These are phyloP conservation scores for Gavia stellata DNA, from an alignment of 2,113 vertebrate species.

Conservation along the genomic window DNA sequence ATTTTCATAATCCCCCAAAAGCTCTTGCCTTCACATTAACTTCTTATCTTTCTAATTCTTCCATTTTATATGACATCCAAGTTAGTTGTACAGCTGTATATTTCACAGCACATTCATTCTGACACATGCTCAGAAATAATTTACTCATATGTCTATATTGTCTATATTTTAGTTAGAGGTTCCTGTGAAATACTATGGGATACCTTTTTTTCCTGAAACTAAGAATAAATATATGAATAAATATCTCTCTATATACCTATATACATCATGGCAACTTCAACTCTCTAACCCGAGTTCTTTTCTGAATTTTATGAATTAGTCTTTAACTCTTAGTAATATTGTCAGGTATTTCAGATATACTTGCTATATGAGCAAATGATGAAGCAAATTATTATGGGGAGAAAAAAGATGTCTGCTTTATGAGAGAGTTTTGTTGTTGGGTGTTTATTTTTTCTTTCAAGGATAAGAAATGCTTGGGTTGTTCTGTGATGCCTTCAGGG, in stretches of 20 bases:
- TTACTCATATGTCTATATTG: neutral
- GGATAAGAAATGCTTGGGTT: neutral
- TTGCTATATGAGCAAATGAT: neutral
- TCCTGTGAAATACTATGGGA: neutral
- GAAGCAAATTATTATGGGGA: neutral
- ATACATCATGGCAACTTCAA: neutral
- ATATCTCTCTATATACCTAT: too few relatives aligned
- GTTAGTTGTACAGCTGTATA: neutral
- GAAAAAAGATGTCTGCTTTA: neutral
- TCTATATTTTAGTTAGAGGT: neutral
- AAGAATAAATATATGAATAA: neutral
- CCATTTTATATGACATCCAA: neutral
- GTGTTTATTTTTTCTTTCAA: neutral
- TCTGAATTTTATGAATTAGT: neutral
- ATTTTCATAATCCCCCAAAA: neutral
- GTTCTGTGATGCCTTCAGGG: neutral
- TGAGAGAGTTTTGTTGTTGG: neutral
- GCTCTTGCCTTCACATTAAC: neutral
- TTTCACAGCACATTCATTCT: neutral
- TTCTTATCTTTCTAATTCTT: neutral
- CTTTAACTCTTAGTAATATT: neutral
- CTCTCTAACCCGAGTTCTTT: neutral
- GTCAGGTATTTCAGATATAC: neutral
- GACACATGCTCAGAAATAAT: neutral
- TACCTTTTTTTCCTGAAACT: neutral